These are phyloP conservation scores for Camponotus pennsylvanicus DNA, from an alignment of 1,140 invertebrate genomes.

Conservation along the genomic window DNA sequence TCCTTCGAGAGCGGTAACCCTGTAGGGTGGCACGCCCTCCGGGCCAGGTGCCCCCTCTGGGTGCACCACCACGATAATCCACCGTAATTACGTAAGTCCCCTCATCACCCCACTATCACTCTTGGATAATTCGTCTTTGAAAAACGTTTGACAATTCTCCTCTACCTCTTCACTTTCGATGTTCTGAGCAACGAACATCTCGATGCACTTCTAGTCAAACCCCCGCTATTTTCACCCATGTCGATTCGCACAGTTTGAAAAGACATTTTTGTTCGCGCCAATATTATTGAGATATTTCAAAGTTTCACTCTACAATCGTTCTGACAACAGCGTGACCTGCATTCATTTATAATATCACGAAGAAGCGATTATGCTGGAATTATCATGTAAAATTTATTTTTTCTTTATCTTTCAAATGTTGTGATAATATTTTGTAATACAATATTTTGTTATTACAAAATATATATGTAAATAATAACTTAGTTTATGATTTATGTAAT, in stretches of 20 bases:
- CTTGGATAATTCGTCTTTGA: neutral
- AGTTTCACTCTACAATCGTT: constrained; percentile 27
- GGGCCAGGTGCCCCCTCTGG: constrained; percentile 84
- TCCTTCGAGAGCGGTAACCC: constrained; percentile 76
- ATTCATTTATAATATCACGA: constrained; percentile 9
- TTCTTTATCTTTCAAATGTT: neutral
- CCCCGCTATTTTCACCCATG: constrained; percentile 38
- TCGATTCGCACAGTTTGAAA: constrained; percentile 19
- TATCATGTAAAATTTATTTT: neutral
- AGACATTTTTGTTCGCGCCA: constrained; percentile 44
- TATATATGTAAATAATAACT: neutral
- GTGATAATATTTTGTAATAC: neutral
- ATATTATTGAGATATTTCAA: neutral
- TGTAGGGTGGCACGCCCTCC: constrained; percentile 80
- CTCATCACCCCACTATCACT: constrained; percentile 67
- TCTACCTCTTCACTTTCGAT: constrained; percentile 71
- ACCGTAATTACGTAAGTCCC: constrained; percentile 78
- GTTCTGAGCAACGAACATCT: constrained; percentile 42
- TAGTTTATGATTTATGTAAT: neutral
- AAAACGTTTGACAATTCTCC: constrained; percentile 34
- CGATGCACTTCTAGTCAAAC: constrained; percentile 41
- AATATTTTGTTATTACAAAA: neutral
- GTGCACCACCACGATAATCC: constrained; percentile 80
- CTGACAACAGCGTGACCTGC: neutral
- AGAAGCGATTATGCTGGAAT: neutral